Evolutionary conservation across 2,888 invertebrate genomes (phyloP), one percentile per base, ranked within the genome.

Genomic region (Calliphora vomitoria): DNA sequence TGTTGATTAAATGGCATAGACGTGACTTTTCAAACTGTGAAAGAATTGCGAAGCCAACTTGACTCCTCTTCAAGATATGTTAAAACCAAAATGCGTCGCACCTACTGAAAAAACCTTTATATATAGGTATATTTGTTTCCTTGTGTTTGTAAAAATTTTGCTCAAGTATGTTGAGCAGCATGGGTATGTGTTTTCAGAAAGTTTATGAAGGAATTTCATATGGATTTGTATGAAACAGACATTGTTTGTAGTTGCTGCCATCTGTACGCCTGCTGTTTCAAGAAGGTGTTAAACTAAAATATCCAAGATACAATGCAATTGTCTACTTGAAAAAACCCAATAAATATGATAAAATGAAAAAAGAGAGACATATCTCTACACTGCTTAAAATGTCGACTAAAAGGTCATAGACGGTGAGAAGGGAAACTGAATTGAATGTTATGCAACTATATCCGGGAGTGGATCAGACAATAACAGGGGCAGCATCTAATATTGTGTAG

Each of bases 261-360:
- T 20, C 18, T 47, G 31, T 53, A 18, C n/a, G 25, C 15, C 1
- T 69, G 47, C 3, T 47, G 35, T 6, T 20, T 5, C 31, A 35
- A 38, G 25, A 58, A 69, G 66, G 78, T 84, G 79, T 58, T 20
- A 47, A 79, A 8, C n/a, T 55, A 41, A 62, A 41, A 38, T 50
- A 64, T 83, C 35, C 8, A 6, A 35, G 41, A 35, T 15, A 18
- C 5, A 41, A 66, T 74, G 55, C 0, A 44, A 55, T 62, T 76
- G 64, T 68, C 44, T 13, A 6, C 6, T 18, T 60, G 55, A 3
- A 47, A 4, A 13, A 71, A 50, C 60, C 31, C 47, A 47, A 35
- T 20, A 11, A 60, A 60, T 58, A 20, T 58, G n/a, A n/a, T 2
- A 31, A 35, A 11, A 38, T 15, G 8, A 15, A 41, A 15, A 47